Evolutionary conservation across 2,888 invertebrate genomes (phyloP).

Genomic region (Ethmia dodecea): DNA sequence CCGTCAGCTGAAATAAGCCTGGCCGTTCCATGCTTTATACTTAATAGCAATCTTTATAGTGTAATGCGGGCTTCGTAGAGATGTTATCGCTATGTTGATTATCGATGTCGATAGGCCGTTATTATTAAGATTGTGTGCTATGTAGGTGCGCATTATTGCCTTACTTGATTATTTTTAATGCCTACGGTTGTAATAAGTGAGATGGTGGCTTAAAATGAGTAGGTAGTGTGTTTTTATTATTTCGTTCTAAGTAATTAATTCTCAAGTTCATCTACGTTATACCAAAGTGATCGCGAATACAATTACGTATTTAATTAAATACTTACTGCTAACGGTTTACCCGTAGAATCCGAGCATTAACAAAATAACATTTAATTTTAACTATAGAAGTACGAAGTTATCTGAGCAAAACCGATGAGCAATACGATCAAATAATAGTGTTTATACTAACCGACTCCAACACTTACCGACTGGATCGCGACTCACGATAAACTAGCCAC

Average conservation of each 20-base stretch:
- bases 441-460: constrained; percentile 5
- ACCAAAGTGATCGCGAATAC: too few species aligned
- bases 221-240: too few species aligned
- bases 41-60: constrained; percentile 75
- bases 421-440: constrained; percentile 9
- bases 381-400: too few species aligned
- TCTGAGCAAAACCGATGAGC: too few species aligned
- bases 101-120: constrained; percentile 53
- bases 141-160: constrained; percentile 25
- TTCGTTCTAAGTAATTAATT: too few species aligned
- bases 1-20: constrained; percentile 61
- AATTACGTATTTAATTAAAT: too few species aligned
- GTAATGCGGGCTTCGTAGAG: constrained; percentile 57
- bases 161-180: constrained; percentile 2
- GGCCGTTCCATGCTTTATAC: constrained; percentile 56
- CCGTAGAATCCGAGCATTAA: too few species aligned
- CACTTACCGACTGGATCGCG: constrained; percentile 19
- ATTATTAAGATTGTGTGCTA: constrained; percentile 41
- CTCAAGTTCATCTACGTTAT: too few species aligned
- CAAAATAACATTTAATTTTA: too few species aligned
- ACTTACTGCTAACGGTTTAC: too few species aligned
- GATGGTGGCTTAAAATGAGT: too few species aligned
- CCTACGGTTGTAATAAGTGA: too few species aligned
- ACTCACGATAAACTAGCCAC: constrained; percentile 31
- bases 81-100: constrained; percentile 45